Percentiles rank a stretch among this genome's conserved stretches.
Evolutionary conservation across 2,113 vertebrate genomes (phyloP).

Genomic region (Recurvirostra avosetta): DNA sequence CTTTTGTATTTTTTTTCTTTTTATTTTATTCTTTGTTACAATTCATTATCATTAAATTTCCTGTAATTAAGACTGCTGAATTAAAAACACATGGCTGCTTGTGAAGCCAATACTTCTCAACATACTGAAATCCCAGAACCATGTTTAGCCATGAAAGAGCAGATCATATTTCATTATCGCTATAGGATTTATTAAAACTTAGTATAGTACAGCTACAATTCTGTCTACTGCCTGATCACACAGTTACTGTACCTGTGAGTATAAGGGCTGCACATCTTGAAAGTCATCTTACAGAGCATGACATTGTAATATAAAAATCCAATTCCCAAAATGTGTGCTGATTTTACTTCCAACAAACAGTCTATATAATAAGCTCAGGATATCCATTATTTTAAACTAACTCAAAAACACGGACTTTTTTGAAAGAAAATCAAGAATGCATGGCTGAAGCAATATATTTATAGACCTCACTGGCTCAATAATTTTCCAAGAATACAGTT

Average conservation of each 20-base stretch:
- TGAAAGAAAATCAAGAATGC: background rate
- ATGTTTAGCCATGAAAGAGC: constrained; percentile 3
- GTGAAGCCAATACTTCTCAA: constrained; percentile 20
- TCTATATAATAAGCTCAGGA: background rate
- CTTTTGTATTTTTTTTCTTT: constrained; percentile 29
- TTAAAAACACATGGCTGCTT: constrained; percentile 47
- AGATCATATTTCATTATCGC: constrained; percentile 39
- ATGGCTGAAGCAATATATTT: background rate
- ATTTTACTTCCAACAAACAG: background rate
- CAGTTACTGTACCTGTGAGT: background rate
- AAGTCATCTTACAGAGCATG: background rate
- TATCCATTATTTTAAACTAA: constrained; percentile 4
- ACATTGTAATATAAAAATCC: background rate
- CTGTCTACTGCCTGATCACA: background rate
- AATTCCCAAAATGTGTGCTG: background rate
- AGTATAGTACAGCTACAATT: background rate
- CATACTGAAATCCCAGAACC: background rate
- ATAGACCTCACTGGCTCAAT: background rate
- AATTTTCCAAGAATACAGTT: background rate
- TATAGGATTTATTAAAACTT: constrained; percentile 36
- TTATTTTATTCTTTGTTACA: constrained; percentile 47
- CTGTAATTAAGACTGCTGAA: constrained; percentile 53
- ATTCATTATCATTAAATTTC: constrained; percentile 63
- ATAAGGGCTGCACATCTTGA: background rate
- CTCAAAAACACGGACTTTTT: background rate